Percentiles rank a stretch among this genome's conserved stretches.
These are phyloP conservation scores for Tapirus indicus DNA, from an alignment of 2,797 vertebrate genomes.

Conservation along the genomic window DNA sequence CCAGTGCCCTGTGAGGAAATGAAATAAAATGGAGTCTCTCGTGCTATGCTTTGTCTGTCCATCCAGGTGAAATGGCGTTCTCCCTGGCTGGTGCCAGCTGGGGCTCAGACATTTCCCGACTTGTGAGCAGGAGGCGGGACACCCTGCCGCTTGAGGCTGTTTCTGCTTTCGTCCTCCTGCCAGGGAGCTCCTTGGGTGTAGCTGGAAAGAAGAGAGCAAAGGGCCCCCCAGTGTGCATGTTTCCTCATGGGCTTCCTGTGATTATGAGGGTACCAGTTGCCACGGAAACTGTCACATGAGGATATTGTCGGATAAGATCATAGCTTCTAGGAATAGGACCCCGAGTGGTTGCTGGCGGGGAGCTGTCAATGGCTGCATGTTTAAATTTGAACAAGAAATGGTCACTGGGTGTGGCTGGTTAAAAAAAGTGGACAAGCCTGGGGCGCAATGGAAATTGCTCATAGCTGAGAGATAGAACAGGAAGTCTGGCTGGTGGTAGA, in stretches of 20 bases:
- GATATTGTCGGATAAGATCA: slow-evolving; percentile 51
- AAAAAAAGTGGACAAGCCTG: not conserved
- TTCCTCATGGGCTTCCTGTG: slow-evolving; percentile 84
- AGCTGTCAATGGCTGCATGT: not conserved
- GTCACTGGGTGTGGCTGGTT: slow-evolving; percentile 3
- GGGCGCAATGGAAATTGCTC: not conserved
- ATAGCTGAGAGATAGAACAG: not conserved
- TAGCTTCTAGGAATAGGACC: slow-evolving; percentile 64
- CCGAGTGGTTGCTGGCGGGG: not conserved
- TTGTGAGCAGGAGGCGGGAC: accelerated
- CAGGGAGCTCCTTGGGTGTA: not conserved
- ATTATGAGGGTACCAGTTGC: slow-evolving; percentile 76
- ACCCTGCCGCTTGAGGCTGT: not conserved
- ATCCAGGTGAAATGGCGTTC: not conserved
- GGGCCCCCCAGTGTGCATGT: not conserved
- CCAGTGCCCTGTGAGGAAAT: not conserved
- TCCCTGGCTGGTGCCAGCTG: not conserved
- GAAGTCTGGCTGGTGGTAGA: not conserved
- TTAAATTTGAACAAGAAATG: slow-evolving; percentile 53
- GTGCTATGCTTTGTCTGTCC: not conserved
- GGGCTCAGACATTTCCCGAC: not conserved
- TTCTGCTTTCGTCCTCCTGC: not conserved
- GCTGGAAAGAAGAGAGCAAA: not conserved
- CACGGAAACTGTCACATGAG: slow-evolving; percentile 77
- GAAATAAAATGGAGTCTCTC: not conserved